Base-by-base conservation (phyloP, 2,888 invertebrate species). In the Synanthedon andrenaeformis region DNA sequence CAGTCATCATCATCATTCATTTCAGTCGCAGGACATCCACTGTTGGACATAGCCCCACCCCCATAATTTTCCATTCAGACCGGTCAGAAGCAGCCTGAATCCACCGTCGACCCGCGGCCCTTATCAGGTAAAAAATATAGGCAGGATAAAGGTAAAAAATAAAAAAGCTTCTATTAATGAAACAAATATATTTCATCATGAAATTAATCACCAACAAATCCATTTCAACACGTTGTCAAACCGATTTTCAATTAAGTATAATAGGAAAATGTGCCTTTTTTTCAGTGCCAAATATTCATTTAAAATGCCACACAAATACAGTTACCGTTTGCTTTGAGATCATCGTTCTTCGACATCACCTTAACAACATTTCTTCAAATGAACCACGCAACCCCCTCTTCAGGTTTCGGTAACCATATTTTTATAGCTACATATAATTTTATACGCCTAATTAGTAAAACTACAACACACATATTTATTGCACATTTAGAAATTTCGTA, bases 161-260 rank as follows among this genome's bases (percentile, higher is more conserved):
- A 76, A 85, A 85, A 82, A 61, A 74, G 54, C 62, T 62, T 65
- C 56, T 51, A 70, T 79, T 79, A 82, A 82, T 88, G 87, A 88
- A 88, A 88, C 88, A 88, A 88, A 86, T 88, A 87, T 88, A 88
- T 88, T 88, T 88, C 86, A 84, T 87, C 79, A 82, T 74, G 86
- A 88, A 88, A 88, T 86, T 84, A 88, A 87, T 84, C 83, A 85
- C 85, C 87, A 88, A 88, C 88, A 88, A 88, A 87, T 88, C 87
- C 88, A 86, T 86, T 82, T 85, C 80, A 88, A 88, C 88, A 85
- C 84, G 80, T 82, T 82, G 79, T 82, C 85, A 84, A 84, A 85
- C 80, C 84, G 82, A 75, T 84, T 80, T 77, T 84, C 76, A 86
- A 85, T 84, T 77, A 35, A 35, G 35, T 35, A 84, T 76, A 79